Evolutionary conservation across 1,140 invertebrate species (phyloP), one percentile per base, ranked within the genome.

Genomic region (Drosophila oshimai): DNA sequence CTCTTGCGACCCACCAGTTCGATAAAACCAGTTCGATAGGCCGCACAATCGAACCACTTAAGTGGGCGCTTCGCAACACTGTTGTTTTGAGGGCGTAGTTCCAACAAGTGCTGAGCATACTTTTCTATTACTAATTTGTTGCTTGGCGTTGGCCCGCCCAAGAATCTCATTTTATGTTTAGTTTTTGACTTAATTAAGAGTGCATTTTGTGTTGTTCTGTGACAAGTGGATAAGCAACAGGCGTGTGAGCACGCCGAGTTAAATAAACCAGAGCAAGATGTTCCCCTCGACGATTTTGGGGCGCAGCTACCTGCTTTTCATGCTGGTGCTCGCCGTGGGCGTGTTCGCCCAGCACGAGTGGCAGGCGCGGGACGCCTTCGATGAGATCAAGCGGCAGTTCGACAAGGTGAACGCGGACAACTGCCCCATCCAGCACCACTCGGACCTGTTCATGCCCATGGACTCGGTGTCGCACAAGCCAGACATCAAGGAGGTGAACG

Each of bases 401-500:
- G 95, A 97, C 64, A 94, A 95, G 86, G 95, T 99, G 0, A 95
- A 92, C 31, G 91, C 91, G 1, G 95, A 98, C 13, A 99, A 99
- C 91, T 99, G 98, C 90, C 94, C 93, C 49, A 96, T 98, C 53
- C 95, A 96, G 74, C 95, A 97, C 79, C 91, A 95, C n/a, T 94
- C 93, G 17, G 96, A 98, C 74, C 91, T 99, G 0, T 97, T 95
- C 89, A 91, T 99, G 57, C 95, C 96, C 0, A 92, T 94, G 36
- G 95, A 97, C 69, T 92, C 95, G 0, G 95, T 99, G 0, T 97
- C 97, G 0, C 98, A 99, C 90, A 92, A 97, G 41, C 98, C 98
- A 0, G 96, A 98, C 78, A 97, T 99, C 61, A 98, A 99, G 91
- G 96, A 98, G 87, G 94, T 99, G 37, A 97, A 98, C 78, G 96